Evolutionary conservation across 2,888 invertebrate genomes (phyloP), one percentile per base, ranked within the genome.

Genomic region (Rapana venosa): DNA sequence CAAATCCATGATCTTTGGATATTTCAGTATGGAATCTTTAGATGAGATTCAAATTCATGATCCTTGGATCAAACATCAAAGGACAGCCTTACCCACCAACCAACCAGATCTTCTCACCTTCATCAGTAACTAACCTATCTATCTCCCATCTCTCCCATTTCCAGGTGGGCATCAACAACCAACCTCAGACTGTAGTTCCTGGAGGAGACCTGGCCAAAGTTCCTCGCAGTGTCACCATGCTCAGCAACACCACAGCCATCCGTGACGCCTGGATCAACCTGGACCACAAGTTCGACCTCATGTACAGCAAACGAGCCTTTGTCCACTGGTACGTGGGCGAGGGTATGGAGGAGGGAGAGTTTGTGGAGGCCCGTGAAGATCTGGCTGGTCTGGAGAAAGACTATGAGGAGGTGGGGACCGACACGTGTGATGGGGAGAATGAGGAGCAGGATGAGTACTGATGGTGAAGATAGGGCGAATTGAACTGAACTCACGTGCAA

Each of bases 171-270:
- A 91, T 91, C 90, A 91, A 91, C 90, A 90, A 90, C 88, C 91
- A 91, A 61, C 88, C 91, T 13, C 91, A 88, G n/a, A 90, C 90
- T 26, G 90, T 84, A 8, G 91, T 91, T 0, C 90, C 91, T 35
- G 91, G 91, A 5, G 91, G 91, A 81, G 56, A 90, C 90, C 74
- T 91, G 90, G 96, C 97, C 87, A 96, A 97, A 93, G 96, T 97
- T 2, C 96, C 96, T 91, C 93, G 97, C 90, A 96, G 96, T 56
- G 96, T 96, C 58, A 96, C 96, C 83, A 91, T 91, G 91, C 79
- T 91, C 83, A 91, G 90, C 84, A 91, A 91, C 87, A 91, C 91
- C 22, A 91, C 91, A 5, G 91, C 91, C 36, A 91, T 91, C 15
- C 90, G 89, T 6, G 91, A 91, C n/a, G 91, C 91, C 4, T 91